phyloP scores from a whole-genome alignment of 2,113 vertebrate species.

The Elephas maximus region DNA sequence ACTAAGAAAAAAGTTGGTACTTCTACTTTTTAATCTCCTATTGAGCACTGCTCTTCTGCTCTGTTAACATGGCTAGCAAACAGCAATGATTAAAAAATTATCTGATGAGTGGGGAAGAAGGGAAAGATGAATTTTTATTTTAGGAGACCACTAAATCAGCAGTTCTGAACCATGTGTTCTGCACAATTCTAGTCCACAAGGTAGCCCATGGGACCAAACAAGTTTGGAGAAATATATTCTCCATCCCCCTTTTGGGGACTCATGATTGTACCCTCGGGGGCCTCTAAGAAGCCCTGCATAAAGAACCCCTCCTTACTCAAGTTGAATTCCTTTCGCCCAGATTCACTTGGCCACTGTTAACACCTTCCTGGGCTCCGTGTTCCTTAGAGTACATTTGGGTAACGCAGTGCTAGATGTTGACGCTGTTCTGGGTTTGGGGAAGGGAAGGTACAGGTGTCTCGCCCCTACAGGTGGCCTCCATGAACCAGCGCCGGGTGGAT shows the following conservation, averaged over 20 bases:
- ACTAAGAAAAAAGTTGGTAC: background rate
- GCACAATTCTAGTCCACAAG: background rate
- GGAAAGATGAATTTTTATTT: background rate
- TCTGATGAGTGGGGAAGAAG: background rate
- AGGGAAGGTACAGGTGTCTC: conserved; percentile 68
- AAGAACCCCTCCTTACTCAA: background rate
- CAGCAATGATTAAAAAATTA: background rate
- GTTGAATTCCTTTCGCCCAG: background rate
- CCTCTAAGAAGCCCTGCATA: background rate
- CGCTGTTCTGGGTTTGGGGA: accelerated
- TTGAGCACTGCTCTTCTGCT: background rate
- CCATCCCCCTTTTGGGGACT: background rate
- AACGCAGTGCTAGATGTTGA: accelerated
- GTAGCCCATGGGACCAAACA: background rate
- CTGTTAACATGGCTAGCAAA: accelerated
- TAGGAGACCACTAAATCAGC: background rate
- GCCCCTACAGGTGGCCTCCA: conserved; percentile 92
- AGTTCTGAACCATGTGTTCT: background rate
- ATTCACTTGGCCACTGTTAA: background rate
- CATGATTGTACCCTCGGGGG: background rate
- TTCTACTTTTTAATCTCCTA: background rate
- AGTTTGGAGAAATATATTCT: background rate
- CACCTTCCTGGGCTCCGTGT: accelerated
- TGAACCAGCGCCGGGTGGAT: conserved; percentile 96
- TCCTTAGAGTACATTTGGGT: accelerated